Percentiles rank a stretch among this genome's conserved stretches.
Evolutionary conservation across 1,140 invertebrate genomes (phyloP).

Genomic region (Orchesella cincta): DNA sequence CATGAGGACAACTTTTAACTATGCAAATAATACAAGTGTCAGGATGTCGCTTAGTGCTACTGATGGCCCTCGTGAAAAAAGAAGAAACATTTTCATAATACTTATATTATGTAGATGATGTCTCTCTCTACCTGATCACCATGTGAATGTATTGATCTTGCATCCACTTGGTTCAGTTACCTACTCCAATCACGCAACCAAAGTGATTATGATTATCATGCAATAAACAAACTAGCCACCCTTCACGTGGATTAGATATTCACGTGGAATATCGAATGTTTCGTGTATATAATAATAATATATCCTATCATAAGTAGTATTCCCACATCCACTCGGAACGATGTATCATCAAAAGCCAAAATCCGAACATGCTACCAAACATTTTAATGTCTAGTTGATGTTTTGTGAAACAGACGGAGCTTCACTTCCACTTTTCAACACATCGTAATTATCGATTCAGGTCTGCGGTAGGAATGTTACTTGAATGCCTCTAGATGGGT

Average conservation of each 20-base stretch:
- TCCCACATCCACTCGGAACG: no score
- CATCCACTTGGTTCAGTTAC: no score
- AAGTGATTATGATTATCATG: no score
- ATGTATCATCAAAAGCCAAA: no score
- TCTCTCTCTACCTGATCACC: no score
- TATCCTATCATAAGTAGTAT: no score
- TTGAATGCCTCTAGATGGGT: not conserved
- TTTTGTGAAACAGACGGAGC: no score
- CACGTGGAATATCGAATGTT: not conserved
- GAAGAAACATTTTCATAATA: not conserved
- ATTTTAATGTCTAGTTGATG: no score
- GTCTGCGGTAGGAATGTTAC: no score
- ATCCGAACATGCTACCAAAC: no score
- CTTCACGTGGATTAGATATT: not conserved
- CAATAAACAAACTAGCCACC: not conserved
- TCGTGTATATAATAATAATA: slow-evolving; percentile 1
- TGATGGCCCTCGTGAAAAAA: not conserved
- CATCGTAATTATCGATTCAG: not conserved
- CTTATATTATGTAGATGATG: not conserved
- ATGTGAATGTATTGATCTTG: no score
- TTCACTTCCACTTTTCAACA: not conserved
- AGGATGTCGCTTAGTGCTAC: not conserved
- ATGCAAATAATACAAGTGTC: not conserved
- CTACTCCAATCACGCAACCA: no score
- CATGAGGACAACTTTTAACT: slow-evolving; percentile 7